phyloP scores from a whole-genome alignment of 2,113 vertebrate genomes.

The Sturnira hondurensis region DNA sequence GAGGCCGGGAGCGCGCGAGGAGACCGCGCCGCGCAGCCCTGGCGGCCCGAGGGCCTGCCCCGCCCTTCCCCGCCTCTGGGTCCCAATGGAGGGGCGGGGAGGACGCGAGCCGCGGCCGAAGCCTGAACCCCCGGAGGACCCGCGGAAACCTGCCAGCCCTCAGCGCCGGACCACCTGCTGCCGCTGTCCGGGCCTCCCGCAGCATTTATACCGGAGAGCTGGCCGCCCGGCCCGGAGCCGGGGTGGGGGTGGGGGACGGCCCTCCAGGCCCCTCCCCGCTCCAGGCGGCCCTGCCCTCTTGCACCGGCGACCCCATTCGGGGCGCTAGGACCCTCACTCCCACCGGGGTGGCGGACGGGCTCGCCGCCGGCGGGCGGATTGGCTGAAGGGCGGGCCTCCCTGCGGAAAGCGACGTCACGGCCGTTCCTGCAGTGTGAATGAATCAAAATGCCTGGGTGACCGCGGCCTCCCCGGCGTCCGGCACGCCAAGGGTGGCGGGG shows the following conservation, averaged over 20 bases:
- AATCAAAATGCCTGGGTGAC: slow-evolving; percentile 84
- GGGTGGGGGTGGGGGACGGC: not conserved
- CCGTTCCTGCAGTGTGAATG: slow-evolving; percentile 95
- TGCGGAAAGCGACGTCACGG: slow-evolving; percentile 90
- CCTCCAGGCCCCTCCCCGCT: slow-evolving; percentile 61
- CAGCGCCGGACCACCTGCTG: not conserved
- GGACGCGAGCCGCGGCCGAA: not conserved
- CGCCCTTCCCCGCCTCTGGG: not conserved
- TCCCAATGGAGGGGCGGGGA: not conserved
- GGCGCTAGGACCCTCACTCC: slow-evolving; percentile 23
- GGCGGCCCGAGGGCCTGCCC: not conserved
- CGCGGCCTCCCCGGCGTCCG: slow-evolving; percentile 71
- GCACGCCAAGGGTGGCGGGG: slow-evolving; percentile 70
- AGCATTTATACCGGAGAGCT: slow-evolving; percentile 42
- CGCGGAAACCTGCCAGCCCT: accelerated
- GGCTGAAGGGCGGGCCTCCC: slow-evolving; percentile 79
- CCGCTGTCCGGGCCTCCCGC: not conserved
- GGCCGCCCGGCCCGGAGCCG: not conserved
- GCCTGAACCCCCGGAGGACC: not conserved
- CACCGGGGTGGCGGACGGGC: slow-evolving; percentile 49
- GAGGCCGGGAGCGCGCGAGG: not conserved
- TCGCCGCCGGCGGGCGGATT: slow-evolving; percentile 58
- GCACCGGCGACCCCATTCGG: accelerated
- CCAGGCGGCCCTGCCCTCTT: slow-evolving; percentile 24
- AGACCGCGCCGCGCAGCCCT: not conserved